Evolutionary conservation across 2,888 invertebrate genomes (phyloP).

Genomic region (Electrophaes corylata): DNA sequence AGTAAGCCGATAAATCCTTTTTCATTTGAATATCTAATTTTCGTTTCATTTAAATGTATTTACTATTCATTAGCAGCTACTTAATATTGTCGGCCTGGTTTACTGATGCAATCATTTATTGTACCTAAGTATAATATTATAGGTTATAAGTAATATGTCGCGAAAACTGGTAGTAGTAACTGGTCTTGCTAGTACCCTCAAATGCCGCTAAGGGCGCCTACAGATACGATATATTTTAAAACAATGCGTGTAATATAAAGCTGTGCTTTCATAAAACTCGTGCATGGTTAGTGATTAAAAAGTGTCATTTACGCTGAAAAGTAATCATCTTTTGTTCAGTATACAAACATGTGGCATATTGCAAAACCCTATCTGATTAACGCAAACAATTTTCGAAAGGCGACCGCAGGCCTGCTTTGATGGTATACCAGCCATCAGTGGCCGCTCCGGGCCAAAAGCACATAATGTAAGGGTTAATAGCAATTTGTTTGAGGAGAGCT

Average conservation of each 20-base stretch:
- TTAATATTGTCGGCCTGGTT: not conserved
- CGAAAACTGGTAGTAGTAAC: no score
- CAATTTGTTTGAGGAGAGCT: constrained; percentile 62
- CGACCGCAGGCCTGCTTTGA: constrained; percentile 45
- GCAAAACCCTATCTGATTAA: constrained; percentile 71
- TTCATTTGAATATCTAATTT: constrained; percentile 23
- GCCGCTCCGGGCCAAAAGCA: constrained; percentile 29
- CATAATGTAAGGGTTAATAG: constrained; percentile 51
- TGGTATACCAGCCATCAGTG: constrained; percentile 16
- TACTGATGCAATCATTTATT: not conserved
- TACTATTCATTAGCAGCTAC: constrained; percentile 10
- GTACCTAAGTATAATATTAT: no score
- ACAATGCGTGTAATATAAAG: not conserved
- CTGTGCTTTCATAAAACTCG: not conserved
- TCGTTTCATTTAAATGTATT: constrained; percentile 18
- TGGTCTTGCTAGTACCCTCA: no score
- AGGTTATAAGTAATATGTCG: no score
- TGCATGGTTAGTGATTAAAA: constrained; percentile 9
- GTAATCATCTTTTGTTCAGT: constrained; percentile 54
- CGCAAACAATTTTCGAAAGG: constrained; percentile 66
- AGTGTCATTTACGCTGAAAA: constrained; percentile 54
- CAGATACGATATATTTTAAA: no score
- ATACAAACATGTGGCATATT: constrained; percentile 73
- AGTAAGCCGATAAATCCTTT: constrained; percentile 26
- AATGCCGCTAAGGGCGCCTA: not conserved